Conservation (phyloP, 2,888 invertebrate species). For the Therioaphis trifolii region DNA sequence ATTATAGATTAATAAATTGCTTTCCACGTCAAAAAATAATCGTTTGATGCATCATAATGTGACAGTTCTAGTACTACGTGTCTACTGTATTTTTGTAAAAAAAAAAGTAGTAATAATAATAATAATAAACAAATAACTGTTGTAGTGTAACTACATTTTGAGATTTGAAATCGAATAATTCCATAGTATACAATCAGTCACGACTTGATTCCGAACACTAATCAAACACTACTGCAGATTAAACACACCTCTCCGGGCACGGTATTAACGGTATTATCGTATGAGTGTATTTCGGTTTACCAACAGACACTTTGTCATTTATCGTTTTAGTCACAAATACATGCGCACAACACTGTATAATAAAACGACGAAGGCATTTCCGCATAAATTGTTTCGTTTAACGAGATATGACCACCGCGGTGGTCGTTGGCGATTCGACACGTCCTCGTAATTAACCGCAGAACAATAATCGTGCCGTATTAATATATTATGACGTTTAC, state of each 20-base stretch:
- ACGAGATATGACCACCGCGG: background rate
- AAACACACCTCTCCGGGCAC: background rate
- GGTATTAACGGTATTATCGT: background rate
- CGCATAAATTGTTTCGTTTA: background rate
- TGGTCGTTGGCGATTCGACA: background rate
- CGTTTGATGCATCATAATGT: too few relatives aligned
- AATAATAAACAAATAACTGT: too few relatives aligned
- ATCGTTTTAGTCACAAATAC: background rate
- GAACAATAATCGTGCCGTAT: background rate
- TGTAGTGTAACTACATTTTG: too few relatives aligned
- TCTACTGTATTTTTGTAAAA: too few relatives aligned
- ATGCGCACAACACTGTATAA: background rate
- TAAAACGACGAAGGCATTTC: background rate
- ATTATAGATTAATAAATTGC: too few relatives aligned
- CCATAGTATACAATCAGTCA: too few relatives aligned
- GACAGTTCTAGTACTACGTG: too few relatives aligned
- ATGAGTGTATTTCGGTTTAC: background rate
- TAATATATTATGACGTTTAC: background rate
- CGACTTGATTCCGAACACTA: background rate
- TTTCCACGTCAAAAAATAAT: too few relatives aligned
- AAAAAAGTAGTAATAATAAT: too few relatives aligned
- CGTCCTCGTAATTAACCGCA: background rate
- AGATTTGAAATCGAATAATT: too few relatives aligned
- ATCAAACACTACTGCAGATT: too few relatives aligned
- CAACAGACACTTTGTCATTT: background rate